Conservation (phyloP, 1,140 invertebrate genomes). For the Euwallacea similis region DNA sequence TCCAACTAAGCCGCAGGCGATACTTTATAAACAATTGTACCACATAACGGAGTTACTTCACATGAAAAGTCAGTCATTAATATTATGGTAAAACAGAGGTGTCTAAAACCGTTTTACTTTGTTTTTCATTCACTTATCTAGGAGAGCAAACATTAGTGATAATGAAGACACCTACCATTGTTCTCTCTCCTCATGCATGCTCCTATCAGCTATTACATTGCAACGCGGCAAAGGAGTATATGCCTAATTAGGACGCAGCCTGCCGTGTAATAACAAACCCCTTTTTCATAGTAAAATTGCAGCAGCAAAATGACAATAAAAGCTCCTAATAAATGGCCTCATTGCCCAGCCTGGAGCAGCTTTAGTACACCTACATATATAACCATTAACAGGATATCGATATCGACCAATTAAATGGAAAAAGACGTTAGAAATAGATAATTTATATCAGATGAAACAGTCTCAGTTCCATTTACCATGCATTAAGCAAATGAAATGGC, state of each 20-base stretch:
- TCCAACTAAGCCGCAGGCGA: slow-evolving; percentile 2
- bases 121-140: slow-evolving; percentile 23
- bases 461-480: slow-evolving; percentile 17
- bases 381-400: slow-evolving; percentile 18
- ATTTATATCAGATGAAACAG: slow-evolving; percentile 8
- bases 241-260: too few species aligned
- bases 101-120: slow-evolving; percentile 25
- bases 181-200: neutral
- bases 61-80: slow-evolving; percentile 21
- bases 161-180: slow-evolving; percentile 11
- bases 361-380: slow-evolving; percentile 9
- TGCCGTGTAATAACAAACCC: too few species aligned
- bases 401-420: slow-evolving; percentile 18
- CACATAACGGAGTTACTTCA: slow-evolving; percentile 18
- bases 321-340: neutral
- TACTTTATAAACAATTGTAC: slow-evolving; percentile 18
- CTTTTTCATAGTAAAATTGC: too few species aligned
- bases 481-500: slow-evolving; percentile 22
- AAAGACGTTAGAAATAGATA: slow-evolving; percentile 10
- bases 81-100: slow-evolving; percentile 8
- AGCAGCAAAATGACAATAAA: too few species aligned
- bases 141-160: neutral
- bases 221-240: too few species aligned
- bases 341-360: neutral
- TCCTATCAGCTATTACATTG: too few species aligned